Conservation (phyloP, 1,140 invertebrate species). For the Temnothorax nylanderi region DNA sequence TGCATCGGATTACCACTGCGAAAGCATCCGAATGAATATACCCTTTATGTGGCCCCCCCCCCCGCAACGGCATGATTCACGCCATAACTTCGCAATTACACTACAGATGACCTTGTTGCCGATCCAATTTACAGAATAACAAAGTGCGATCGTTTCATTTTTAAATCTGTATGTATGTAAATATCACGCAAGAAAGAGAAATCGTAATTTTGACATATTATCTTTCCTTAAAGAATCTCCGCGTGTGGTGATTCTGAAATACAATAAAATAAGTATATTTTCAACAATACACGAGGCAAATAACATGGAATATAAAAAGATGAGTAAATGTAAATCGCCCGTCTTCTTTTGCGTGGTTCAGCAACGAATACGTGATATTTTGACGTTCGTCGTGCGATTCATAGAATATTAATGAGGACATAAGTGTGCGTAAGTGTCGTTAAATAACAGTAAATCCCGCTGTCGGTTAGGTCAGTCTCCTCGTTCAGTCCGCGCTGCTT, state of each 20-base stretch:
- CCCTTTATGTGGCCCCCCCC: slow-evolving; percentile 16
- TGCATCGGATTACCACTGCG: slow-evolving; percentile 8
- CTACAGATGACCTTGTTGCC: neutral
- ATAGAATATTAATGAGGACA: slow-evolving; percentile 61
- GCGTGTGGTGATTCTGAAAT: neutral
- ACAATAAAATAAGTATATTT: neutral
- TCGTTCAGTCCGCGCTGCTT: slow-evolving; percentile 12
- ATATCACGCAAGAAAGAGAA: neutral
- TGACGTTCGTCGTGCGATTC: neutral
- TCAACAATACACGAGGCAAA: neutral
- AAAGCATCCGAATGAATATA: slow-evolving; percentile 54
- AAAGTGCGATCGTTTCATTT: neutral
- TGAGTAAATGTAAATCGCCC: neutral
- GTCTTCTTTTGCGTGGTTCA: neutral
- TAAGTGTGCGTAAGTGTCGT: neutral
- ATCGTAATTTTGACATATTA: neutral
- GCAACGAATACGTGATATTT: slow-evolving; percentile 10
- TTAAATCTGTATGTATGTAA: neutral
- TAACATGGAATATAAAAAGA: too few species aligned
- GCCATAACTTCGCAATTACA: slow-evolving; percentile 26
- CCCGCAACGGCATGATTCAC: slow-evolving; percentile 43
- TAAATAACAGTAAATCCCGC: slow-evolving; percentile 63
- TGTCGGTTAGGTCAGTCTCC: slow-evolving; percentile 55
- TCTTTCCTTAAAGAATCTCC: neutral
- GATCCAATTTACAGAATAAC: neutral